Conservation (phyloP, 2,888 invertebrate genomes). For the Melanotus villosus region DNA sequence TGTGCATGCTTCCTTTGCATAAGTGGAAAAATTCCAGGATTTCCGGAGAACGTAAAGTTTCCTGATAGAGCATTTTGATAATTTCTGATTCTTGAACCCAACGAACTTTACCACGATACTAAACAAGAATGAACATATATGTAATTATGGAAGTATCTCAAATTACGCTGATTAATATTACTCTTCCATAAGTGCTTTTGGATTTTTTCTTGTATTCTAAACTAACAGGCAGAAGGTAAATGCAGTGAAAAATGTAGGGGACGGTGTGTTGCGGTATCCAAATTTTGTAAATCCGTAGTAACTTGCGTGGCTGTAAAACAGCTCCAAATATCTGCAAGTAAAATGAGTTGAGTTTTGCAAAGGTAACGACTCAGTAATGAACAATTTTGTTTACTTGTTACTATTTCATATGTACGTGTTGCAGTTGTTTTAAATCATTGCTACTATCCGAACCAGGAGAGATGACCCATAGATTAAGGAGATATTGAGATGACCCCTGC, state of each 20-base stretch:
- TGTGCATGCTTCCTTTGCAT: slow-evolving; percentile 19
- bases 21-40: slow-evolving; percentile 55
- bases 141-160: no score
- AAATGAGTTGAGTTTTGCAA: background rate
- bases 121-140: no score
- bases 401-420: no score
- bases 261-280: slow-evolving; percentile 56
- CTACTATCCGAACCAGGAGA: no score
- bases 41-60: slow-evolving; percentile 61
- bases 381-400: background rate
- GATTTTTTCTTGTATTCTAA: slow-evolving; percentile 58
- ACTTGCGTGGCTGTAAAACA: slow-evolving; percentile 34
- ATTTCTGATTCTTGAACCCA: slow-evolving; percentile 61
- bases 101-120: slow-evolving; percentile 62
- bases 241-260: slow-evolving; percentile 56
- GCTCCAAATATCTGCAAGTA: slow-evolving; percentile 25
- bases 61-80: slow-evolving; percentile 50
- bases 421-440: no score
- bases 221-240: slow-evolving; percentile 57
- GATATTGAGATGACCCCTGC: no score
- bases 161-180: slow-evolving; percentile 42
- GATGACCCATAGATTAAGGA: no score
- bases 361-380: background rate
- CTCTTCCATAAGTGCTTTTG: slow-evolving; percentile 60
- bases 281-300: slow-evolving; percentile 58